These are phyloP conservation scores for Germaria angustata DNA, from an alignment of 2,888 invertebrate species.

Conservation along the genomic window DNA sequence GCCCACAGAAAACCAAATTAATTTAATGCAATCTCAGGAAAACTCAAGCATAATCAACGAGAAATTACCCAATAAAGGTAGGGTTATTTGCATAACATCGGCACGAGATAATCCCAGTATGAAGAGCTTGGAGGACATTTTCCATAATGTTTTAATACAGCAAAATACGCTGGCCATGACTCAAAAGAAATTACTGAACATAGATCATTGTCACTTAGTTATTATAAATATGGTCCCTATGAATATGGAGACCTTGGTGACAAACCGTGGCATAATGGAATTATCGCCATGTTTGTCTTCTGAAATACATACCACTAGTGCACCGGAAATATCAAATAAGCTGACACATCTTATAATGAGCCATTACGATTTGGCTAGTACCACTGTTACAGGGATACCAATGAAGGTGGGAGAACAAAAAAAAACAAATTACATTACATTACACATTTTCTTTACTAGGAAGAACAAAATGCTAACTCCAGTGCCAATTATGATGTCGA, in stretches of 20 bases:
- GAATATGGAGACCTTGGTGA: conserved; percentile 88
- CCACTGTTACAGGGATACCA: conserved; percentile 98
- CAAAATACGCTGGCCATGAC: conserved; percentile 87
- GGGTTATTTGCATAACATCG: conserved; percentile 94
- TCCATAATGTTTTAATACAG: conserved; percentile 88
- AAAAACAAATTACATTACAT: not conserved
- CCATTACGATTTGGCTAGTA: conserved; percentile 95
- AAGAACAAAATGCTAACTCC: conserved; percentile 98
- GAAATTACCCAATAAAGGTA: conserved; percentile 81
- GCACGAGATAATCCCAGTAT: conserved; percentile 93
- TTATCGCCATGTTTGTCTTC: conserved; percentile 87
- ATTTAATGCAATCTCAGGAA: conserved; percentile 70
- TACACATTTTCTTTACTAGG: conserved; percentile 76
- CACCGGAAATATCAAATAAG: conserved; percentile 87
- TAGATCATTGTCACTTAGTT: conserved; percentile 94
- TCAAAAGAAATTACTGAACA: conserved; percentile 84
- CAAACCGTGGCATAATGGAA: conserved; percentile 86
- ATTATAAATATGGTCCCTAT: conserved; percentile 93
- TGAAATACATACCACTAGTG: conserved; percentile 90
- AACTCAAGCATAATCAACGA: conserved; percentile 71
- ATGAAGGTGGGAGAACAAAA: conserved; percentile 90
- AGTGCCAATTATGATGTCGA: conserved; percentile 99
- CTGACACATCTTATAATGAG: conserved; percentile 88
- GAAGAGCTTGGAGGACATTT: conserved; percentile 92
- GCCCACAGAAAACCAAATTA: conserved; percentile 87